phyloP scores from a whole-genome alignment of 2,888 invertebrate genomes.

The Uropetala carovei region DNA sequence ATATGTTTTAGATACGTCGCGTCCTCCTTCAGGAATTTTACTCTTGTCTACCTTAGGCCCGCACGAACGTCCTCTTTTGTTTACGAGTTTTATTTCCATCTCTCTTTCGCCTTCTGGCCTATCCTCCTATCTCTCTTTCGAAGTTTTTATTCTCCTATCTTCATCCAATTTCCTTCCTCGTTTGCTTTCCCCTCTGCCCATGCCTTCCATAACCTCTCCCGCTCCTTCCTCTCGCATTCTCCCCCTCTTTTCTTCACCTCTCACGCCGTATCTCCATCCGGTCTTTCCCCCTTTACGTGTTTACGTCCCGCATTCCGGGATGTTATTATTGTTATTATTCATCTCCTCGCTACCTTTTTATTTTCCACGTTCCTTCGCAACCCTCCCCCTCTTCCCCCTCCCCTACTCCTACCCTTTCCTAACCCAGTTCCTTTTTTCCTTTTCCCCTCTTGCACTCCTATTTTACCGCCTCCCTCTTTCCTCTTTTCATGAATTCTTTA shows the following conservation, averaged over 20 bases:
- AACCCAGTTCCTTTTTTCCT: not conserved
- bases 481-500: constrained; percentile 61
- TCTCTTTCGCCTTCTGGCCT: not conserved
- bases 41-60: not conserved
- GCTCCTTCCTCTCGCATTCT: not conserved
- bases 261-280: not conserved
- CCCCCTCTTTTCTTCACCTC: not conserved
- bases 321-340: constrained; percentile 62
- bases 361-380: not conserved
- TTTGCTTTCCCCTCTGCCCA: not conserved
- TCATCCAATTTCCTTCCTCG: not conserved
- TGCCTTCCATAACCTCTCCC: not conserved
- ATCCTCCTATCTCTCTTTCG: not conserved
- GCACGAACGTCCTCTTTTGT: not conserved
- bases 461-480: not conserved
- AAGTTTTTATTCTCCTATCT: not conserved
- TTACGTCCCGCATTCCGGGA: constrained; percentile 10
- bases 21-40: not conserved
- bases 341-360: constrained; percentile 49
- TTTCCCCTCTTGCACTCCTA: not conserved
- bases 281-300: not conserved
- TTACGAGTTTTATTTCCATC: not conserved
- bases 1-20: too few relatives aligned
- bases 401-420: not conserved
- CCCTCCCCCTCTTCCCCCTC: too few relatives aligned